A percentile compares a stretch with the other conserved stretches of the same genome.
Conservation (phyloP, 2,888 invertebrate genomes). For the Leucoma salicis region DNA sequence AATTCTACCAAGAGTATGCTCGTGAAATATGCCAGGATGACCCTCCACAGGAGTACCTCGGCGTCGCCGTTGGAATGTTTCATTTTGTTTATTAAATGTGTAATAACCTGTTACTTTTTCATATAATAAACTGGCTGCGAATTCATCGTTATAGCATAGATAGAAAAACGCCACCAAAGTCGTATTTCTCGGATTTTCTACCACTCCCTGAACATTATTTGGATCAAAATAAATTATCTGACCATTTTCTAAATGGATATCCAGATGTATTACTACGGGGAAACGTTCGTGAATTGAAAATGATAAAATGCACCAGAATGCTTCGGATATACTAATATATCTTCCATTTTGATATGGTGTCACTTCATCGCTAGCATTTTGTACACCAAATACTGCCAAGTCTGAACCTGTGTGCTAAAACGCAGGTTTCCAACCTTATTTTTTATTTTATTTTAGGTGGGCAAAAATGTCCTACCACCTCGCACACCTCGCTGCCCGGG, state of each 20-base stretch:
- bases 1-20: constrained; percentile 4
- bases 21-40: constrained; percentile 1
- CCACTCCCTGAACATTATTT: neutral
- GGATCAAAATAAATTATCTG: constrained; percentile 1
- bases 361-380: constrained; percentile 2
- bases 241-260: neutral
- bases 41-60: constrained; percentile 3
- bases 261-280: neutral
- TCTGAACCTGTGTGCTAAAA: too few species aligned
- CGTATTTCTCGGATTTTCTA: constrained; percentile 2
- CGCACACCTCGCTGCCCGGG: too few species aligned
- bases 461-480: too few species aligned
- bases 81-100: constrained; percentile 3
- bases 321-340: constrained; percentile 2
- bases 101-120: constrained; percentile 3
- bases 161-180: neutral
- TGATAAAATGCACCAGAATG: neutral
- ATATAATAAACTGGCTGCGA: neutral
- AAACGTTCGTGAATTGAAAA: neutral
- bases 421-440: too few species aligned
- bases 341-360: neutral
- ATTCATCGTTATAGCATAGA: constrained; percentile 3
- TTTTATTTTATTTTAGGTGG: too few species aligned
- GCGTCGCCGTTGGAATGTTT: constrained; percentile 3
- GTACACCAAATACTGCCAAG: neutral